These are phyloP conservation scores for Gerris buenoi DNA, from an alignment of 1,140 invertebrate genomes.

Conservation along the genomic window DNA sequence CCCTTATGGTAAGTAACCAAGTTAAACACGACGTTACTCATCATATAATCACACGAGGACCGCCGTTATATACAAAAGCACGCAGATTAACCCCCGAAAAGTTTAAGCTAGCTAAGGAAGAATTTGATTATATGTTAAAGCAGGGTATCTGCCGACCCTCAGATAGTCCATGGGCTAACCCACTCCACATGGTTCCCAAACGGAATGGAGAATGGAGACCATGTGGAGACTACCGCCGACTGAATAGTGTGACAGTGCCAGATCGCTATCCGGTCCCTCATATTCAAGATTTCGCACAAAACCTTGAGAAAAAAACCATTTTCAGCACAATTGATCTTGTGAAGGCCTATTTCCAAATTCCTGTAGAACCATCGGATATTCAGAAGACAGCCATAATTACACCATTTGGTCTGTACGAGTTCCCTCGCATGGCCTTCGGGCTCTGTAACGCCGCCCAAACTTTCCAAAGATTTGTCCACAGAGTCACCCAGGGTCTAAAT, in stretches of 20 bases:
- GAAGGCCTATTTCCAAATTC: neutral
- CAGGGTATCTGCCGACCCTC: neutral
- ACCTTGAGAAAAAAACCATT: neutral
- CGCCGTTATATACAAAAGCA: neutral
- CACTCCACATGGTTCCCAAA: neutral
- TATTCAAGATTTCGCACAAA: conserved; percentile 12
- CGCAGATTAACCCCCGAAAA: neutral
- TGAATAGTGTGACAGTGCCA: neutral
- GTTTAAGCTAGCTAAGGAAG: neutral
- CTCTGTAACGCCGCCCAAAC: conserved; percentile 15
- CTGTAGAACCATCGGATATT: neutral
- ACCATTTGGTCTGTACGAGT: neutral
- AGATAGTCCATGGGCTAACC: neutral
- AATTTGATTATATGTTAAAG: neutral
- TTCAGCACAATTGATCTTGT: neutral
- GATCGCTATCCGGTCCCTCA: neutral
- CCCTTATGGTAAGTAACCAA: neutral
- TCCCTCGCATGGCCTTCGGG: conserved; percentile 6
- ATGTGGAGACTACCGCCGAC: neutral
- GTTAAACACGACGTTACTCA: neutral
- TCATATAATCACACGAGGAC: neutral
- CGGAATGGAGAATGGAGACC: neutral
- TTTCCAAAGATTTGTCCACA: conserved; percentile 15
- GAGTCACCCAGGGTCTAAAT: conserved; percentile 20
- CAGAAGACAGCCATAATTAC: neutral